Evolutionary conservation across 2,797 vertebrate genomes (phyloP), one percentile per base, ranked within the genome.

Genomic region (Arnoldichthys spilopterus): DNA sequence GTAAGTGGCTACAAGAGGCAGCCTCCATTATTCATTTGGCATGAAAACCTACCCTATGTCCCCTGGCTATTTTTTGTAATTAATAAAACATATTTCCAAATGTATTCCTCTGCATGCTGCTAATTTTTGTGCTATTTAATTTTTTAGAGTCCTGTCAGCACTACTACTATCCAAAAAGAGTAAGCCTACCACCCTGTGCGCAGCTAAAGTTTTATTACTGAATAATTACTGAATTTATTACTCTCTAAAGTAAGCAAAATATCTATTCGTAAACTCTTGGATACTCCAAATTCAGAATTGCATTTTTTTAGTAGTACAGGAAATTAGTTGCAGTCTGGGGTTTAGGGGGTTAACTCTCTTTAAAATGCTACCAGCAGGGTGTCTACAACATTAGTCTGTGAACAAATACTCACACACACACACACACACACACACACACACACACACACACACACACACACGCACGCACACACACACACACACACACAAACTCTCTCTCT

Each of bases 401-500:
- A 16, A 30, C 1, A 11, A 45, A 45, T 45, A n/a, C 54, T 6
- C 37, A 43, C 13, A 34, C 20, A 11, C 22, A 18, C n/a, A 63
- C 61, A 63, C 30, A 51, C 24, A 40, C 37, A 40, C 28, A 34
- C 22, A 51, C 26, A 30, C 45, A 67, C 34, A 67, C 24, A 79
- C n/a, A 30, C 22, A 30, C 13, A 45, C 24, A 37, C 53, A 32
- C 32, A 30, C 20, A 34, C 26, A 30, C 53, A 56, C 47, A 62
- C n/a, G 76, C 30, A 74, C 62, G 72, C 59, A 72, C 54, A 61
- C 8, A 74, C 71, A 69, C 20, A 62, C 30, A 62, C 28, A 47
- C n/a, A 51, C 32, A 34, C 26, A 22, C n/a, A 34, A 16, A 24
- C 53, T 61, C 45, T 66, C 30, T 78, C 37, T 71, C 64, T 68